These are phyloP conservation scores for Heliocidaris erythrogramma DNA, from an alignment of 35 echinoderm and acorn worm species.

Conservation along the genomic window DNA sequence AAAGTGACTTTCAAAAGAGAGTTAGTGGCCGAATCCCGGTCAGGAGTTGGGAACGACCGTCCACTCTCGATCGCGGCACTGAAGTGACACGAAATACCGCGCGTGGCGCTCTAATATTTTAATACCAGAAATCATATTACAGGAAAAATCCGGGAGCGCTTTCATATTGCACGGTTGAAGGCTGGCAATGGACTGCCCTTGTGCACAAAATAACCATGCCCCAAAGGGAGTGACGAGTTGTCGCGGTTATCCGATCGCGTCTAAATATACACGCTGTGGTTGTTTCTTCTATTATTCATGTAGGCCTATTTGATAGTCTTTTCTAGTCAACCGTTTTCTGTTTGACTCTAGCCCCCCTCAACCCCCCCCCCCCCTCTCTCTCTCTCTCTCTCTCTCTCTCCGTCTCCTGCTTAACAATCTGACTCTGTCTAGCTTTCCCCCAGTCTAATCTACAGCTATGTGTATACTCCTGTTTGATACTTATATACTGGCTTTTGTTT, in stretches of 20 bases:
- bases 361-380: not conserved
- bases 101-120: constrained; percentile 26
- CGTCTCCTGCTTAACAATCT: not conserved
- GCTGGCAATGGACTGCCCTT: not conserved
- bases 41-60: not conserved
- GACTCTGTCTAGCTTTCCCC: not conserved
- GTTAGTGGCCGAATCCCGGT: not conserved
- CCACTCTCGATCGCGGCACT: not conserved
- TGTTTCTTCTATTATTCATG: not conserved
- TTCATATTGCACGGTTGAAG: constrained; percentile 22
- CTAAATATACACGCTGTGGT: constrained; percentile 30
- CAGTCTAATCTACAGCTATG: not conserved
- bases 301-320: not conserved
- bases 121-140: not conserved
- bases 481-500: no score
- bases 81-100: not conserved
- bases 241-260: constrained; percentile 22
- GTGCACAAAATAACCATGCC: constrained; percentile 18
- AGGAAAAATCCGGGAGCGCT: not conserved
- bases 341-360: not conserved
- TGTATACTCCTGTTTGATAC: no score
- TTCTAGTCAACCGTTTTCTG: not conserved
- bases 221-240: constrained; percentile 27
- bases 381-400: not conserved
- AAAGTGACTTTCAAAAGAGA: not conserved